Percentiles rank a stretch among this genome's conserved stretches.
phyloP scores from a whole-genome alignment of 2,797 vertebrate genomes.

The Mus minutoides region DNA sequence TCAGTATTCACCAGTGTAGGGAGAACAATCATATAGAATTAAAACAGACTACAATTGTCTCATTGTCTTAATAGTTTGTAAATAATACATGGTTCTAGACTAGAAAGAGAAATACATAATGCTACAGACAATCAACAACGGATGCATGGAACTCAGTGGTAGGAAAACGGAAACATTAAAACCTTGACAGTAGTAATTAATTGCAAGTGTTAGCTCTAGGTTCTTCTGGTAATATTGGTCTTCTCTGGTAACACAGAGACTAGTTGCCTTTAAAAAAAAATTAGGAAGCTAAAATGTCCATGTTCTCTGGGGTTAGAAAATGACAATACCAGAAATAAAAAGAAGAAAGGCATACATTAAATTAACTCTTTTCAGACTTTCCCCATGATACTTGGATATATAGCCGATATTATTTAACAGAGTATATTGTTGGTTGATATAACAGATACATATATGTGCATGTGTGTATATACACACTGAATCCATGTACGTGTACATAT shows the following conservation, averaged over 20 bases:
- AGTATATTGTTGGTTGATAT: not conserved
- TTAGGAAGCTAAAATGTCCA: constrained; percentile 42
- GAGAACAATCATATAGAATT: constrained; percentile 18
- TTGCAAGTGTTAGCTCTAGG: not conserved
- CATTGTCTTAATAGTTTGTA: not conserved
- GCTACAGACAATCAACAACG: not conserved
- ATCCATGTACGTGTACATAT: not conserved
- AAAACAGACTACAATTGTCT: not conserved
- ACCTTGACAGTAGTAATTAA: not conserved
- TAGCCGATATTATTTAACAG: not conserved
- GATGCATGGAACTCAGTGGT: not conserved
- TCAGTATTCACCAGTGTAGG: not conserved
- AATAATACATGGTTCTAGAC: constrained; percentile 16
- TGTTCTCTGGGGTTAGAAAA: not conserved
- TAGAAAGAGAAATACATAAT: constrained; percentile 30
- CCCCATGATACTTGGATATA: constrained; percentile 21
- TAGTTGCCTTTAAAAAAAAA: not conserved
- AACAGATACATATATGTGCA: not conserved
- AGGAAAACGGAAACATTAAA: constrained; percentile 32
- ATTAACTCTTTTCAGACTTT: constrained; percentile 43
- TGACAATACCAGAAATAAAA: not conserved
- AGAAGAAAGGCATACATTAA: constrained; percentile 20
- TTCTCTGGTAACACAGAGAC: not conserved
- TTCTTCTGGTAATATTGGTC: not conserved
- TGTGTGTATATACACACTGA: not conserved